A percentile compares a stretch with the other conserved stretches of the same genome.
These are phyloP conservation scores for Anoplolepis gracilipes DNA, from an alignment of 1,140 invertebrate genomes.

Conservation along the genomic window DNA sequence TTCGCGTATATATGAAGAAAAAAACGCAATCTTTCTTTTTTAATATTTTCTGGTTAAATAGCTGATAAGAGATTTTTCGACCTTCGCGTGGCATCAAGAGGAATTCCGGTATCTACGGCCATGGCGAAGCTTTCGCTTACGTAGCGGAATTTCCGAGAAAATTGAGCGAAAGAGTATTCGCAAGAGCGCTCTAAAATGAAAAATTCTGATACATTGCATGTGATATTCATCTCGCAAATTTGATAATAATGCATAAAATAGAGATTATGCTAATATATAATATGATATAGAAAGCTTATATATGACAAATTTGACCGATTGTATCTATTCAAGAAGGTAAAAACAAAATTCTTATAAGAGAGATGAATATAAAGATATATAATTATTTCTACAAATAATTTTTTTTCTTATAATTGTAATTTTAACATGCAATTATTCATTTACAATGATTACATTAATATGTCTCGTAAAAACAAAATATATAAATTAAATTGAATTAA, in stretches of 20 bases:
- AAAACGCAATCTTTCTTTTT: conserved; percentile 50
- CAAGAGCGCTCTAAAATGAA: conserved; percentile 44
- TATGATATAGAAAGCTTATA: conserved; percentile 9
- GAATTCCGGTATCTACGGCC: neutral
- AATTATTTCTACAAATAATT: neutral
- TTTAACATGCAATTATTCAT: neutral
- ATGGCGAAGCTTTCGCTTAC: conserved; percentile 36
- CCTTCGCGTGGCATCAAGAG: neutral
- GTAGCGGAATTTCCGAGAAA: neutral
- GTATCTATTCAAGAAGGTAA: neutral
- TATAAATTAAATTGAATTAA: neutral
- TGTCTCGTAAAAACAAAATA: neutral
- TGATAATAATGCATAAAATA: conserved; percentile 45
- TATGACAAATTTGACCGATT: neutral
- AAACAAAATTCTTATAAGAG: neutral
- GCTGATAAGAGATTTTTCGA: conserved; percentile 61
- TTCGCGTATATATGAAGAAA: conserved; percentile 41
- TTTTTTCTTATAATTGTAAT: neutral
- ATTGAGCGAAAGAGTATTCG: conserved; percentile 37
- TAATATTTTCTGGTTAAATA: conserved; percentile 61
- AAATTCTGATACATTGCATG: conserved; percentile 52
- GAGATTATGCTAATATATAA: conserved; percentile 5
- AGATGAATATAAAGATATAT: neutral
- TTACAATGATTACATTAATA: neutral
- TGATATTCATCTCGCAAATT: conserved; percentile 21